These are phyloP conservation scores for Eilema griseolum DNA, from an alignment of 2,888 invertebrate species.

Conservation along the genomic window DNA sequence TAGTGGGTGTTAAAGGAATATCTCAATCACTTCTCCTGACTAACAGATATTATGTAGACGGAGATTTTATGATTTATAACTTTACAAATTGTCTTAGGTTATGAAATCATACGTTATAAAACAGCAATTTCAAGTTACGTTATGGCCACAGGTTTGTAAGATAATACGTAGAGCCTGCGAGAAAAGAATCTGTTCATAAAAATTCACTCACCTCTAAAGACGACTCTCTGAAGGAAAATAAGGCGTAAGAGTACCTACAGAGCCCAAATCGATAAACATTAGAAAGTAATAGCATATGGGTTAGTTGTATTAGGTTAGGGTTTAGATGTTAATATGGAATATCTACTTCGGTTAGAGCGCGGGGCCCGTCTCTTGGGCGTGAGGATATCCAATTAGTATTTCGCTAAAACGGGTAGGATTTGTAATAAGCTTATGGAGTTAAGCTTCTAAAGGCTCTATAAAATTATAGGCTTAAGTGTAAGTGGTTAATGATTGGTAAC, in stretches of 20 bases:
- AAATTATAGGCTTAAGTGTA: background rate
- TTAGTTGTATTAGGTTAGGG: background rate
- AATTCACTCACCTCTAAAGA: background rate
- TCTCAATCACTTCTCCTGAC: no score
- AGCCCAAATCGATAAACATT: background rate
- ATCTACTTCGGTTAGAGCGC: background rate
- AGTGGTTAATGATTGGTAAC: background rate
- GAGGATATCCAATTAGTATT: conserved; percentile 7
- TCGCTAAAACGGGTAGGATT: background rate
- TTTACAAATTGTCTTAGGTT: no score
- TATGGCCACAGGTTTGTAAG: background rate
- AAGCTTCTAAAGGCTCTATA: background rate
- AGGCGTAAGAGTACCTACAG: background rate
- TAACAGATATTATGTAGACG: no score
- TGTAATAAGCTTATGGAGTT: background rate
- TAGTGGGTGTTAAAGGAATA: no score
- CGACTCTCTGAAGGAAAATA: background rate
- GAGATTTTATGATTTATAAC: no score
- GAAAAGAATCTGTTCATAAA: background rate
- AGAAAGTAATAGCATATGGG: background rate
- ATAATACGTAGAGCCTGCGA: background rate
- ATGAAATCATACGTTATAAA: no score
- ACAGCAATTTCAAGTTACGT: no score
- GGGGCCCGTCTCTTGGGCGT: background rate
- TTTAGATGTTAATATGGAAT: background rate